Conservation (phyloP, 1,140 invertebrate species). For the Temnothorax longispinosus region DNA sequence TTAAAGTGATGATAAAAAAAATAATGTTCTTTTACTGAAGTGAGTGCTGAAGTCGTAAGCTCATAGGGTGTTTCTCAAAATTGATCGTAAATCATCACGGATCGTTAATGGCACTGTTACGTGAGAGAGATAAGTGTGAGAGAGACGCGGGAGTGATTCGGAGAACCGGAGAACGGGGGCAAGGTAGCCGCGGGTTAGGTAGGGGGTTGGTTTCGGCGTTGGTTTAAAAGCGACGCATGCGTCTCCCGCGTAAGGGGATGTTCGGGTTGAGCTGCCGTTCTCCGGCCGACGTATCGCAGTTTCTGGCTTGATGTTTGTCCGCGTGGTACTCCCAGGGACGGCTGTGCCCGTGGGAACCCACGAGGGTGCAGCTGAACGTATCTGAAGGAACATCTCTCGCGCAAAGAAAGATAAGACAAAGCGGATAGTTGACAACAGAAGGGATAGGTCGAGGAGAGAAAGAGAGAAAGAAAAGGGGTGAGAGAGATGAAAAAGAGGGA, state of each 20-base stretch:
- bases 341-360: conserved; percentile 66
- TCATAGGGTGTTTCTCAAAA: neutral
- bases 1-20: neutral
- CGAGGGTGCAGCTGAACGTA: conserved; percentile 67
- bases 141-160: conserved; percentile 19
- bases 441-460: neutral
- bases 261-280: conserved; percentile 80
- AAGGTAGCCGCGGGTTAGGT: conserved; percentile 58
- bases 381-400: conserved; percentile 3
- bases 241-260: conserved; percentile 76
- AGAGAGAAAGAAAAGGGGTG: neutral
- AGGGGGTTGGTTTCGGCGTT: conserved; percentile 80
- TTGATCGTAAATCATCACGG: conserved; percentile 23
- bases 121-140: neutral
- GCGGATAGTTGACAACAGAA: neutral
- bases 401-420: neutral
- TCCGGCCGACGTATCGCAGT: conserved; percentile 84
- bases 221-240: conserved; percentile 85
- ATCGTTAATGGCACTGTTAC: conserved; percentile 13
- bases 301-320: conserved; percentile 85
- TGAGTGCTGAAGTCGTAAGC: neutral
- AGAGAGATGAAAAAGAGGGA: neutral
- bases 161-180: conserved; percentile 26
- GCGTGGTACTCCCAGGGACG: conserved; percentile 81
- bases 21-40: neutral